Evolutionary conservation across 1,140 invertebrate species (phyloP).

Genomic region (Drosophila jambulina): DNA sequence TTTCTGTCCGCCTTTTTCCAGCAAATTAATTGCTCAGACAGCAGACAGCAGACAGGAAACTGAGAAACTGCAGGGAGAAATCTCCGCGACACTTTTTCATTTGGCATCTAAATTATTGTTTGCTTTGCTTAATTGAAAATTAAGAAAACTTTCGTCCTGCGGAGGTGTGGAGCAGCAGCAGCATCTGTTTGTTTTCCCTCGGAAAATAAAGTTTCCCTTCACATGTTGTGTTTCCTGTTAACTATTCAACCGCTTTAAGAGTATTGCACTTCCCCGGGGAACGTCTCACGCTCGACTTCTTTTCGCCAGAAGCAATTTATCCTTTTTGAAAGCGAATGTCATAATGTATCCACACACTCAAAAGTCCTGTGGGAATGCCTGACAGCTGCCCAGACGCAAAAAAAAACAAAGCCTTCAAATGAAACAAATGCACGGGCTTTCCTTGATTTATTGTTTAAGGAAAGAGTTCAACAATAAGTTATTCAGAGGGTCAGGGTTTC

Average conservation of each 20-base stretch:
- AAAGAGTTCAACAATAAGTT: slow-evolving; percentile 55
- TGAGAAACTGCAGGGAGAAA: slow-evolving; percentile 37
- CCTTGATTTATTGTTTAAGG: slow-evolving; percentile 50
- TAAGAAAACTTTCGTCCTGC: slow-evolving; percentile 50
- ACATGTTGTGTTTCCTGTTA: neutral
- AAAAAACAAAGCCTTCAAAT: slow-evolving; percentile 28
- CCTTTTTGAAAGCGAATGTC: slow-evolving; percentile 47
- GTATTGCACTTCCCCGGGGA: slow-evolving; percentile 13
- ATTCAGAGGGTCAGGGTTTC: slow-evolving; percentile 17
- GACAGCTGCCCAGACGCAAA: slow-evolving; percentile 37
- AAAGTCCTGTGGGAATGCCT: slow-evolving; percentile 45
- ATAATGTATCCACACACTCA: slow-evolving; percentile 41
- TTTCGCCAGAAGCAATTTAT: slow-evolving; percentile 44
- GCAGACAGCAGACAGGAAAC: slow-evolving; percentile 57
- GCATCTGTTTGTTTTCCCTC: slow-evolving; percentile 30
- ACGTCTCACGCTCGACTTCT: slow-evolving; percentile 34
- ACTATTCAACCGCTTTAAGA: slow-evolving; percentile 30
- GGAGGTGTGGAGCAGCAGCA: slow-evolving; percentile 19
- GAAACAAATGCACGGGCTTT: slow-evolving; percentile 24
- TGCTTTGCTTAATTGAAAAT: slow-evolving; percentile 74
- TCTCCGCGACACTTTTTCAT: slow-evolving; percentile 47
- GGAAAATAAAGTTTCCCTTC: slow-evolving; percentile 20
- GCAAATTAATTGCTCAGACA: slow-evolving; percentile 75
- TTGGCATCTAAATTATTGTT: slow-evolving; percentile 68
- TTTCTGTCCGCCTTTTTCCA: slow-evolving; percentile 68